Conservation (phyloP, 2,888 invertebrate genomes). For the Aplocera efformata region DNA sequence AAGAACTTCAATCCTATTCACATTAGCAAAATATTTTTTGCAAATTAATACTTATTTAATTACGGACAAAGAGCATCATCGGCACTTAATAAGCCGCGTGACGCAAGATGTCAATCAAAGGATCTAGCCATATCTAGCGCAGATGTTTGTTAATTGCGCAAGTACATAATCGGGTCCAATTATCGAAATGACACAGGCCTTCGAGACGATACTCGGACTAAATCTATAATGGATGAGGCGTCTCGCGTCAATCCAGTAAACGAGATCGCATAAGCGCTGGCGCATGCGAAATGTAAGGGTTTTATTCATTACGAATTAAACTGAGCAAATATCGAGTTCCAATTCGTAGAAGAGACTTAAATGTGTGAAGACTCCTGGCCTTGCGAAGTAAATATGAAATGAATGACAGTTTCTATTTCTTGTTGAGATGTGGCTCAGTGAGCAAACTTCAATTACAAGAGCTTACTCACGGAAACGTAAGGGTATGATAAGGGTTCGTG, state of each 20-base stretch:
- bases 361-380: too few relatives aligned
- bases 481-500: slow-evolving; percentile 22
- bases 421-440: slow-evolving; percentile 20
- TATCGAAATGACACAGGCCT: slow-evolving; percentile 74
- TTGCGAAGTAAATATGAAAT: too few relatives aligned
- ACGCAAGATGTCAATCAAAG: slow-evolving; percentile 68
- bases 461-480: slow-evolving; percentile 60
- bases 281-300: slow-evolving; percentile 17
- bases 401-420: too few relatives aligned
- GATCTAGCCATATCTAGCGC: slow-evolving; percentile 47
- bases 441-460: slow-evolving; percentile 76
- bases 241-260: slow-evolving; percentile 71
- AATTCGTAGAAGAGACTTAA: too few relatives aligned
- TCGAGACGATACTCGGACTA: slow-evolving; percentile 61
- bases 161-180: slow-evolving; percentile 65
- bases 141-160: slow-evolving; percentile 65
- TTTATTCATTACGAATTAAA: slow-evolving; percentile 21
- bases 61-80: slow-evolving; percentile 48
- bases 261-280: slow-evolving; percentile 59
- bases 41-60: slow-evolving; percentile 23
- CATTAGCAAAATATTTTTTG: slow-evolving; percentile 12
- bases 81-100: slow-evolving; percentile 58
- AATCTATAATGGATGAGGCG: slow-evolving; percentile 79
- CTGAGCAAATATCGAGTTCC: background rate
- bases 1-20: too few relatives aligned